Evolutionary conservation across 2,888 invertebrate species (phyloP).

Genomic region (Lasioglossum oenotherae): DNA sequence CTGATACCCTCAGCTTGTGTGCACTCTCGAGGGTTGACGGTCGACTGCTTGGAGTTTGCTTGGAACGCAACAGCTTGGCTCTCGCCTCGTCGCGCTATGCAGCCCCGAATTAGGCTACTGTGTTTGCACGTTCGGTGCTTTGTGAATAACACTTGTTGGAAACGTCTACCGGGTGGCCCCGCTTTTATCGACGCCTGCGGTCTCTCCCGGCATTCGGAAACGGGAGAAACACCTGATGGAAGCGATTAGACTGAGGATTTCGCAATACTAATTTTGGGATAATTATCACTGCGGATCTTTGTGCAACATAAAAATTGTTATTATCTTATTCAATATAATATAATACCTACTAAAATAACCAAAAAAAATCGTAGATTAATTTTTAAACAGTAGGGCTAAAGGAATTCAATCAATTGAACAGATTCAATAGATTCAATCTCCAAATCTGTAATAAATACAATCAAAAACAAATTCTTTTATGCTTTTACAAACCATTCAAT

Average conservation of each 20-base stretch:
- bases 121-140: neutral
- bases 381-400: too few species aligned
- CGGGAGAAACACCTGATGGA: neutral
- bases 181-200: neutral
- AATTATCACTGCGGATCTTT: neutral
- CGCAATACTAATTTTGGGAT: neutral
- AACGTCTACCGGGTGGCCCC: neutral
- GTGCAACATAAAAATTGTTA: too few species aligned
- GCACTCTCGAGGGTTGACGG: neutral
- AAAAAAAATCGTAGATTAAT: too few species aligned
- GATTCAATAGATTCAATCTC: neutral
- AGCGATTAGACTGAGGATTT: neutral
- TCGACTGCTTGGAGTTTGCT: neutral
- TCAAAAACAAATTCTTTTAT: too few species aligned
- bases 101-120: constrained; percentile 7
- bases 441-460: neutral
- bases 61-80: constrained; percentile 12
- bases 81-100: neutral
- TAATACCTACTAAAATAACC: too few species aligned
- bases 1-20: neutral
- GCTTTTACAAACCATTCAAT: too few species aligned
- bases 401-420: too few species aligned
- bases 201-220: neutral
- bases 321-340: too few species aligned
- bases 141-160: constrained; percentile 13